These are phyloP conservation scores for Drosophila dunni DNA, from an alignment of 1,140 invertebrate species.

Conservation along the genomic window DNA sequence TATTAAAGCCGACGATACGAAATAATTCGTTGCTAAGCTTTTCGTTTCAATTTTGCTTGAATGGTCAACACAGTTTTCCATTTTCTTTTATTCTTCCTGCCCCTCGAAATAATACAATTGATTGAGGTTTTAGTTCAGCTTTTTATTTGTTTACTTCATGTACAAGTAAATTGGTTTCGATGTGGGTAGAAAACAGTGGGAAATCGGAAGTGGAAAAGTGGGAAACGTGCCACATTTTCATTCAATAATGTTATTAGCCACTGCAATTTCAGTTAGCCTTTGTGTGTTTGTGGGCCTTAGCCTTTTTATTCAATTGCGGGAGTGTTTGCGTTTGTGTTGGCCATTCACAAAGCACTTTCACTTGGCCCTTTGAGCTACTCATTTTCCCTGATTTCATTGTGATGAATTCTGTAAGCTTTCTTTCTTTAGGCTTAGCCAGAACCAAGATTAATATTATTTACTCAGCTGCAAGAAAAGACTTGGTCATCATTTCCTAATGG, in stretches of 20 bases:
- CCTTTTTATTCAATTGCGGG: slow-evolving; percentile 49
- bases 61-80: slow-evolving; percentile 42
- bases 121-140: slow-evolving; percentile 59
- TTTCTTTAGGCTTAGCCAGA: slow-evolving; percentile 23
- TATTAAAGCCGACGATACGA: slow-evolving; percentile 55
- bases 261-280: slow-evolving; percentile 66
- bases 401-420: slow-evolving; percentile 69
- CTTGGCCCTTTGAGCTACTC: slow-evolving; percentile 50
- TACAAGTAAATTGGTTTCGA: slow-evolving; percentile 70
- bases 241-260: slow-evolving; percentile 77
- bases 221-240: slow-evolving; percentile 50
- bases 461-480: slow-evolving; percentile 44
- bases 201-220: slow-evolving; percentile 15
- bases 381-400: slow-evolving; percentile 76
- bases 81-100: slow-evolving; percentile 13
- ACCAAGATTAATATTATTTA: slow-evolving; percentile 47
- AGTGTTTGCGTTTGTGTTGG: slow-evolving; percentile 28
- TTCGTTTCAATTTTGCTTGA: slow-evolving; percentile 47
- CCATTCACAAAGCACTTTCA: slow-evolving; percentile 64
- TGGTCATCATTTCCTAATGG: slow-evolving; percentile 50
- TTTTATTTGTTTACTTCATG: slow-evolving; percentile 54
- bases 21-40: slow-evolving; percentile 65
- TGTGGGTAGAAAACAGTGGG: slow-evolving; percentile 9
- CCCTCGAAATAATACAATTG: slow-evolving; percentile 59
- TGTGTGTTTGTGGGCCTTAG: slow-evolving; percentile 41